phyloP scores from a whole-genome alignment of 2,888 invertebrate species.

The Eupithecia inturbata region DNA sequence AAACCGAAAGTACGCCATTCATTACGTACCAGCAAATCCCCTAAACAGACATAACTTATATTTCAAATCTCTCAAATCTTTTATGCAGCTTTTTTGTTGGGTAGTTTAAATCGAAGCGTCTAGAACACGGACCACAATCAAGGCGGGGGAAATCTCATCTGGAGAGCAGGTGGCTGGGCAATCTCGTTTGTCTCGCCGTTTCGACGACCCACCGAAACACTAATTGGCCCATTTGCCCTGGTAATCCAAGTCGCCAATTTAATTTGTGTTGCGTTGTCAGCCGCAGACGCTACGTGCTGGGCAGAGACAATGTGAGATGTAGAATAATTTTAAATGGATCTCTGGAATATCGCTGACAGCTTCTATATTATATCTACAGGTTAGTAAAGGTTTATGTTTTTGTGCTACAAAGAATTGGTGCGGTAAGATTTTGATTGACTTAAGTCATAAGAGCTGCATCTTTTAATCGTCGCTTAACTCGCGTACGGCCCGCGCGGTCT shows the following conservation, averaged over 20 bases:
- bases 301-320: background rate
- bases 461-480: no score
- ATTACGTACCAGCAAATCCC: slow-evolving; percentile 3
- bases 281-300: slow-evolving; percentile 9
- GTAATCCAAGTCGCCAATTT: slow-evolving; percentile 77
- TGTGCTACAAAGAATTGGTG: background rate
- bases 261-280: slow-evolving; percentile 65
- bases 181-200: slow-evolving; percentile 73
- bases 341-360: background rate
- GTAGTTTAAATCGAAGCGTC: slow-evolving; percentile 29
- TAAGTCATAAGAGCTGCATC: no score
- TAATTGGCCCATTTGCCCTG: slow-evolving; percentile 79
- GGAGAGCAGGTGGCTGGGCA: slow-evolving; percentile 71
- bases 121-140: slow-evolving; percentile 59
- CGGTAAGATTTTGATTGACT: no score
- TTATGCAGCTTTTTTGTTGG: slow-evolving; percentile 19
- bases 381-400: background rate
- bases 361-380: background rate
- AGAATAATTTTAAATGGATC: background rate
- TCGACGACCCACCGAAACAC: slow-evolving; percentile 67
- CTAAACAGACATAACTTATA: slow-evolving; percentile 8
- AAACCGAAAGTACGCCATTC: slow-evolving; percentile 6
- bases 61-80: slow-evolving; percentile 13
- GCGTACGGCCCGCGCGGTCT: no score
- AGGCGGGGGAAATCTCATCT: slow-evolving; percentile 59